Conservation (phyloP, 1,140 invertebrate species). For the Muscidifurax raptorellus region DNA sequence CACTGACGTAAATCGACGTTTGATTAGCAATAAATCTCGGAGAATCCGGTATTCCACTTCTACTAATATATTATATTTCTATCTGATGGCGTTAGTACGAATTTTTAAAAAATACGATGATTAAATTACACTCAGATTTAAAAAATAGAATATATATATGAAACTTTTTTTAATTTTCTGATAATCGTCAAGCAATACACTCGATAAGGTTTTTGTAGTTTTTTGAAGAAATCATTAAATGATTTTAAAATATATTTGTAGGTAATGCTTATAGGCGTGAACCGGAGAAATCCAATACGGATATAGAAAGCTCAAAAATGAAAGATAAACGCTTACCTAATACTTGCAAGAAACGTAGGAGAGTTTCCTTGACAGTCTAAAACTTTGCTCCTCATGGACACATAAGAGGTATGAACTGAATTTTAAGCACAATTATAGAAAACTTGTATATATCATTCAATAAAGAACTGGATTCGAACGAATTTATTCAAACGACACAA, state of each 20-base stretch:
- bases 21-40: no score
- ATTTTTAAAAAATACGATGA: neutral
- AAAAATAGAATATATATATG: no score
- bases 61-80: neutral
- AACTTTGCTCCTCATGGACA: slow-evolving; percentile 74
- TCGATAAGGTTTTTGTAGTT: no score
- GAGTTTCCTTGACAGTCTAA: slow-evolving; percentile 73
- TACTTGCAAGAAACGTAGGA: slow-evolving; percentile 70
- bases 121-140: no score
- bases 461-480: neutral
- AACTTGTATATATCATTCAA: neutral
- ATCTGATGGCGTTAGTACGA: neutral
- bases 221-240: no score
- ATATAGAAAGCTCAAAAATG: neutral
- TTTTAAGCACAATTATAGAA: slow-evolving; percentile 43
- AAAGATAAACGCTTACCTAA: slow-evolving; percentile 64
- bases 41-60: neutral
- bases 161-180: no score
- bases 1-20: no score
- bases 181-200: no score
- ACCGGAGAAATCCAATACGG: neutral
- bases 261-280: neutral
- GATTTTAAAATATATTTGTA: no score
- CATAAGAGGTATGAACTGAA: slow-evolving; percentile 60
- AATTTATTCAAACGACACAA: slow-evolving; percentile 1